Evolutionary conservation across 2,113 vertebrate genomes (phyloP), one percentile per base, ranked within the genome.

Genomic region (Smithornis capensis): DNA sequence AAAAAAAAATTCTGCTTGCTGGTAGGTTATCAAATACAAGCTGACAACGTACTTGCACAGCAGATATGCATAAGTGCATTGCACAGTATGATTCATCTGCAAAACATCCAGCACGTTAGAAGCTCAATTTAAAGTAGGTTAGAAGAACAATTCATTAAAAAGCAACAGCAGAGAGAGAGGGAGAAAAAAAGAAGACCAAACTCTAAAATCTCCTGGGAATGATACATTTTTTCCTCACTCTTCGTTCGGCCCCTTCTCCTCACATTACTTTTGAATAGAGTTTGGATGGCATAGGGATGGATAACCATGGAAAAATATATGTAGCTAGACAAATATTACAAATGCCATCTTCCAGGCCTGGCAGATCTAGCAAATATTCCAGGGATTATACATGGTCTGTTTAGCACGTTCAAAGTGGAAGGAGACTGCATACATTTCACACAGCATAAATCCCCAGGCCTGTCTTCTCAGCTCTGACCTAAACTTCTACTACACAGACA

Each of bases 1-100:
- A 70, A 75, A 29, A 60, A 50, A 42, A 59, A 37, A 21, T 14
- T 53, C 44, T 68, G 38, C 89, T 90, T 64, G 67, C 67, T 86
- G 75, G 73, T 88, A 64, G 53, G 73, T 90, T 96, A 93, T 71
- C 94, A 94, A 90, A 94, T 53, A 79, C 45, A 78, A 95, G 88
- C 83, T 94, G 93, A 92, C 83, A 90, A 82, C 50, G 65, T 89
- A 93, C 90, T 94, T 92, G 88, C 90, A 93, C 76, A 94, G 92
- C 83, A 96, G 73, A 96, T 89, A 96, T 73, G 73, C 86, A 31
- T 49, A 96, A 96, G 83, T 92, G 88, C 88, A 89, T 63, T 78
- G 93, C 93, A 90, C 59, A 37, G 52, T 53, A 49, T 93, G 90
- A 95, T 89, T 96, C 88, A 95, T 94, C 93, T 92, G 68, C 88